Evolutionary conservation across 2,888 invertebrate genomes (phyloP).

Genomic region (Serrognathus titanus): DNA sequence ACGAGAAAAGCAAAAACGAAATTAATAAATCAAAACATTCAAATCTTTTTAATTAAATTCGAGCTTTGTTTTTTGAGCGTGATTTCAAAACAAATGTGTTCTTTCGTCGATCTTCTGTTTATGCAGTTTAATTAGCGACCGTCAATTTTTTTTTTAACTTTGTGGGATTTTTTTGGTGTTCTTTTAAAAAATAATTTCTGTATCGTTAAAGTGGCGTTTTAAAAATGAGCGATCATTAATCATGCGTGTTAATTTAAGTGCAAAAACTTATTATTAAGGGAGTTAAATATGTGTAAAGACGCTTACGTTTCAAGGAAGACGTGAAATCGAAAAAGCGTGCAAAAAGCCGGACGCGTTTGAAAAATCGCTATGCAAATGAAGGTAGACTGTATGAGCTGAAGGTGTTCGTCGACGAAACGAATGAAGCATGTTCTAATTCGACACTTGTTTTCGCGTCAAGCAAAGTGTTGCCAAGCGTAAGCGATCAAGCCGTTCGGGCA

Average conservation of each 20-base stretch:
- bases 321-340: constrained; percentile 18
- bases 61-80: too few species aligned
- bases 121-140: too few species aligned
- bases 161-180: neutral
- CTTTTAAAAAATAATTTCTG: neutral
- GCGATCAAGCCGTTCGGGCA: constrained; percentile 29
- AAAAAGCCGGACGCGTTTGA: constrained; percentile 12
- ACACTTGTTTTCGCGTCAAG: constrained; percentile 33
- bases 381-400: constrained; percentile 21
- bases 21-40: too few species aligned
- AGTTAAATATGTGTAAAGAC: constrained; percentile 10
- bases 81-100: too few species aligned
- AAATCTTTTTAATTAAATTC: too few species aligned
- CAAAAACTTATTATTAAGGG: constrained; percentile 7
- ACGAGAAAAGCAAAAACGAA: too few species aligned
- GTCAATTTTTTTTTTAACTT: too few species aligned
- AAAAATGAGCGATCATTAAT: too few species aligned
- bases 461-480: constrained; percentile 31
- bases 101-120: too few species aligned
- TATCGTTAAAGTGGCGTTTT: too few species aligned
- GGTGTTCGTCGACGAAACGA: constrained; percentile 30
- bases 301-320: constrained; percentile 15
- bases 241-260: constrained; percentile 1
- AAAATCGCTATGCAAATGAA: constrained; percentile 27
- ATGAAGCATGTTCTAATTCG: constrained; percentile 32